Evolutionary conservation across 2,797 vertebrate genomes (phyloP).

Genomic region (Echiichthys vipera): DNA sequence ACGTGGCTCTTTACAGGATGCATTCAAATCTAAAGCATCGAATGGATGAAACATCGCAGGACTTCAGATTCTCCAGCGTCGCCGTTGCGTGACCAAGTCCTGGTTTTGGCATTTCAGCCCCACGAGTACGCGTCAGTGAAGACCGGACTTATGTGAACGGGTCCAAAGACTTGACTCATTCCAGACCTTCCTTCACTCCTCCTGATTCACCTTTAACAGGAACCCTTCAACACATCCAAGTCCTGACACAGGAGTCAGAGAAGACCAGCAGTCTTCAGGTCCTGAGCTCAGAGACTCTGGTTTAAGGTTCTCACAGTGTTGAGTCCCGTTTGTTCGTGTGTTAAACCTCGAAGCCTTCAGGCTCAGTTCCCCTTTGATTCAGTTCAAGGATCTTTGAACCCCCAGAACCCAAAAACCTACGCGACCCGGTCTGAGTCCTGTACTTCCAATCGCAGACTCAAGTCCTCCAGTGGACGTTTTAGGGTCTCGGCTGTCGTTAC

Average conservation of each 20-base stretch:
- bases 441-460: not conserved
- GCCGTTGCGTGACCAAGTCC: too few relatives aligned
- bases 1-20: too few relatives aligned
- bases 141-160: too few relatives aligned
- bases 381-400: not conserved
- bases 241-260: not conserved
- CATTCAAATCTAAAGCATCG: too few relatives aligned
- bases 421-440: not conserved
- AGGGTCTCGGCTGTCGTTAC: too few relatives aligned
- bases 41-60: too few relatives aligned
- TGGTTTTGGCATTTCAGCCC: too few relatives aligned
- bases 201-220: not conserved
- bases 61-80: too few relatives aligned
- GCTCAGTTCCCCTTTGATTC: not conserved
- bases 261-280: not conserved
- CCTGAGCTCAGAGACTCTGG: not conserved
- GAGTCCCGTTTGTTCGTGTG: too few relatives aligned
- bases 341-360: not conserved
- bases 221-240: not conserved
- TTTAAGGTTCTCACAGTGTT: too few relatives aligned
- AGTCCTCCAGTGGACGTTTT: not conserved
- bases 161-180: not conserved
- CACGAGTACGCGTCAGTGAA: too few relatives aligned
- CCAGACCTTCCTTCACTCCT: not conserved
- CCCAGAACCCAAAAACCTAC: not conserved